Percentiles rank a stretch among this genome's conserved stretches.
These are phyloP conservation scores for Dunckerocampus dactyliophorus DNA, from an alignment of 2,113 vertebrate species.

Conservation along the genomic window DNA sequence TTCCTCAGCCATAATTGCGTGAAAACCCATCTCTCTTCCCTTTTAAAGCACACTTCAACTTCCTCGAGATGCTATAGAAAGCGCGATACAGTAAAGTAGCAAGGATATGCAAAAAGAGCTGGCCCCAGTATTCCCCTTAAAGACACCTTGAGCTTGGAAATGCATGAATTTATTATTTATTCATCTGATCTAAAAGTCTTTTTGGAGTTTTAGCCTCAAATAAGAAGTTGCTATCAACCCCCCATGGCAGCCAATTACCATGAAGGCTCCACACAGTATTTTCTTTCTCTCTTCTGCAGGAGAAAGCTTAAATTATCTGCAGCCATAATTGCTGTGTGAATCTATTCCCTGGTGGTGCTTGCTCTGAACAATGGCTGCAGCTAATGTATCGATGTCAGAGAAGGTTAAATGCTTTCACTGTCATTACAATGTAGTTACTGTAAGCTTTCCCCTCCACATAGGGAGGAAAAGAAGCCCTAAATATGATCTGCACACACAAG, in stretches of 20 bases:
- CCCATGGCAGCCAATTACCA: slow-evolving; percentile 29
- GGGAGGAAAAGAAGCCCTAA: slow-evolving; percentile 2
- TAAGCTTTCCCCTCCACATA: slow-evolving; percentile 24
- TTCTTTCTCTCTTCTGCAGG: not conserved
- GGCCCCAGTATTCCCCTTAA: not conserved
- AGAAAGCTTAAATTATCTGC: slow-evolving; percentile 17
- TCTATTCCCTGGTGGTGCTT: slow-evolving; percentile 37
- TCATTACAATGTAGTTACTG: slow-evolving; percentile 35
- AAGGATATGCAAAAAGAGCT: slow-evolving; percentile 1
- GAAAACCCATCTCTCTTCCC: slow-evolving; percentile 7
- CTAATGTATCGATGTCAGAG: slow-evolving; percentile 50
- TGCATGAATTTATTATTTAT: slow-evolving; percentile 15
- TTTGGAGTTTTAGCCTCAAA: slow-evolving; percentile 4
- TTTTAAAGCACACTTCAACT: not conserved
- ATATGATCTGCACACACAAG: not conserved
- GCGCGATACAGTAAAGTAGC: not conserved
- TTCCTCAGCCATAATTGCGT: too few relatives aligned
- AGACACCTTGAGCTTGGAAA: slow-evolving; percentile 6
- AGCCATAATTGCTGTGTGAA: slow-evolving; percentile 51
- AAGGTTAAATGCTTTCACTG: slow-evolving; percentile 48
- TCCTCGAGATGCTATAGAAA: not conserved
- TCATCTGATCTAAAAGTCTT: not conserved
- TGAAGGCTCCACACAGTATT: slow-evolving; percentile 4
- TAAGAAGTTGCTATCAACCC: slow-evolving; percentile 7
- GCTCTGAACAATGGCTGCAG: slow-evolving; percentile 22